These are phyloP conservation scores for Platysteira castanea DNA, from an alignment of 2,113 vertebrate genomes.

Conservation along the genomic window DNA sequence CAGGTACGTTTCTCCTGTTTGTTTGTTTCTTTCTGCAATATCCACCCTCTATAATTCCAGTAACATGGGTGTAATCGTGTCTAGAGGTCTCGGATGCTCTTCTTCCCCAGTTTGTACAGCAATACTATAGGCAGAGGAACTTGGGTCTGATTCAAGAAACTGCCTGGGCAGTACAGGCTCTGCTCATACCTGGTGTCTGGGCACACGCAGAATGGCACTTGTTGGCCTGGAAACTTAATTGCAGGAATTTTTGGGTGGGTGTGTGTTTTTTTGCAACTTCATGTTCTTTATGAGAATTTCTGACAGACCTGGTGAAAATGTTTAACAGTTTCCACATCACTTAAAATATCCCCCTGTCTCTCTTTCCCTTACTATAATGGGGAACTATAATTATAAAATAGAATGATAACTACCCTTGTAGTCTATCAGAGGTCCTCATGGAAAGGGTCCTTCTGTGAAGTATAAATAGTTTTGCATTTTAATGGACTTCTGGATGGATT, in stretches of 20 bases:
- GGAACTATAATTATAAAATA: background rate
- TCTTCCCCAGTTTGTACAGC: background rate
- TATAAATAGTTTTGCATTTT: background rate
- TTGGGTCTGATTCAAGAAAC: background rate
- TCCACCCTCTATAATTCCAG: background rate
- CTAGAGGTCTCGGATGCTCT: background rate
- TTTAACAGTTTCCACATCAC: background rate
- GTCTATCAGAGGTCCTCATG: background rate
- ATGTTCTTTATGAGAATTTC: background rate
- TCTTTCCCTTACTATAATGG: background rate
- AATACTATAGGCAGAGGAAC: background rate
- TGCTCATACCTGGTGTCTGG: background rate
- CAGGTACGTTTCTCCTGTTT: background rate
- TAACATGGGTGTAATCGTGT: background rate
- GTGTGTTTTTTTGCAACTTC: background rate
- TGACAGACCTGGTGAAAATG: background rate
- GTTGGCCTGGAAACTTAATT: background rate
- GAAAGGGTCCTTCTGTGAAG: background rate
- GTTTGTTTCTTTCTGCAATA: background rate
- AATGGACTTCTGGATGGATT: background rate
- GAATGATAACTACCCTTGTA: background rate
- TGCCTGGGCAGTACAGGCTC: background rate
- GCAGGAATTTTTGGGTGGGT: background rate
- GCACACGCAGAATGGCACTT: background rate
- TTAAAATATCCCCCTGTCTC: background rate